Evolutionary conservation across 2,113 vertebrate species (phyloP).

Genomic region (Xenopus laevis): DNA sequence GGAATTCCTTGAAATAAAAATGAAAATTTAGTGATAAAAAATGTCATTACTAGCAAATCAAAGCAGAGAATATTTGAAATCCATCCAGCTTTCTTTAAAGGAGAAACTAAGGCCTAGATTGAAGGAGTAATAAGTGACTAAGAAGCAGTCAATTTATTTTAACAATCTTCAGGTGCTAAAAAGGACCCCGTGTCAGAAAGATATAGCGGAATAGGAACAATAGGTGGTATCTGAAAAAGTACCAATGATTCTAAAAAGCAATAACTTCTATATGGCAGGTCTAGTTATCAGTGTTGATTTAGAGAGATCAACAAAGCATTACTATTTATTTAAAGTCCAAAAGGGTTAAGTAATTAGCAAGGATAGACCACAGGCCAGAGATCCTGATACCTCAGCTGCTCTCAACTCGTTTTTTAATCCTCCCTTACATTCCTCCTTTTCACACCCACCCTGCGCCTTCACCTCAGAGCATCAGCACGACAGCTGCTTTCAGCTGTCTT

Average conservation of each 20-base stretch:
- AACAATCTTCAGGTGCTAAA: no score
- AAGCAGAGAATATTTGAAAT: not conserved
- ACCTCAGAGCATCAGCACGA: constrained; percentile 19
- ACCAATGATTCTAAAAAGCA: no score
- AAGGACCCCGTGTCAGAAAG: no score
- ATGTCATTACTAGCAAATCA: not conserved
- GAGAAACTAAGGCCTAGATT: not conserved
- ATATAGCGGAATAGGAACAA: no score
- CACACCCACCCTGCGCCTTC: constrained; percentile 13
- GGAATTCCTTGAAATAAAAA: not conserved
- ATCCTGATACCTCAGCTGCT: constrained; percentile 34
- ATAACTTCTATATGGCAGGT: no score
- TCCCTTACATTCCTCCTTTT: constrained; percentile 30
- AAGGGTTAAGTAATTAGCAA: constrained; percentile 35
- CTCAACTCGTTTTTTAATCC: constrained; percentile 30
- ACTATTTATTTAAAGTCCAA: no score
- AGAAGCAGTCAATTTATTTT: no score
- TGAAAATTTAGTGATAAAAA: not conserved
- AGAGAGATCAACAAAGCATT: no score
- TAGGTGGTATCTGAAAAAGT: no score
- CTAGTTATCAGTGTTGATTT: no score
- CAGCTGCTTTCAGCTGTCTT: constrained; percentile 40
- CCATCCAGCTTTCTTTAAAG: not conserved
- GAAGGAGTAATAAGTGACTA: no score
- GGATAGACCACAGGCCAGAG: constrained; percentile 7